Evolutionary conservation across 2,797 vertebrate species (phyloP).

Genomic region (Crypturellus tataupa): DNA sequence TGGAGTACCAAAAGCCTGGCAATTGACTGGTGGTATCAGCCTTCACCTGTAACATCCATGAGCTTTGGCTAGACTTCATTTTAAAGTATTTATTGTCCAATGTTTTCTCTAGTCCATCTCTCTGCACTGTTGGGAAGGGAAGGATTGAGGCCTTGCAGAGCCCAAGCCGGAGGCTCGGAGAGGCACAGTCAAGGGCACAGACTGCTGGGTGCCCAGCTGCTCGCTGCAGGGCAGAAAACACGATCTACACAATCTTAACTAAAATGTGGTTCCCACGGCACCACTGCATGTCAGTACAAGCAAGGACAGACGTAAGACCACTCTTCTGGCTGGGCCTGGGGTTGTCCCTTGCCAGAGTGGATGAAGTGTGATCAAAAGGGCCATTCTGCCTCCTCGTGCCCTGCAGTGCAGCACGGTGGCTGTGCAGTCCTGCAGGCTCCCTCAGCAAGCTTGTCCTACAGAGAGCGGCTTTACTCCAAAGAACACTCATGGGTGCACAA

Average conservation of each 20-base stretch:
- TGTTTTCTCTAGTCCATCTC: not conserved
- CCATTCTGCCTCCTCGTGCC: not conserved
- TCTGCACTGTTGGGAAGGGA: not conserved
- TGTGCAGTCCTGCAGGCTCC: not conserved
- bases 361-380: not conserved
- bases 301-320: not conserved
- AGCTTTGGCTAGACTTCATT: not conserved
- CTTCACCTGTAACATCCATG: not conserved
- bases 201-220: rapidly evolving
- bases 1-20: not conserved
- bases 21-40: not conserved
- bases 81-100: not conserved
- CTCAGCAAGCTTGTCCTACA: not conserved
- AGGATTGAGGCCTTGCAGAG: not conserved
- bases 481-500: not conserved
- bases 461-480: not conserved
- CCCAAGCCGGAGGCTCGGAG: not conserved
- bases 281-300: not conserved
- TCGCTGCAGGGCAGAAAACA: not conserved
- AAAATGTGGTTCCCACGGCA: not conserved
- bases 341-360: not conserved
- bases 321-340: not conserved
- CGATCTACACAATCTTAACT: not conserved
- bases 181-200: not conserved
- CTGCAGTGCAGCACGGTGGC: not conserved